Evolutionary conservation across 2,888 invertebrate species (phyloP), one percentile per base, ranked within the genome.

Genomic region (Carpatolechia fugitivella): DNA sequence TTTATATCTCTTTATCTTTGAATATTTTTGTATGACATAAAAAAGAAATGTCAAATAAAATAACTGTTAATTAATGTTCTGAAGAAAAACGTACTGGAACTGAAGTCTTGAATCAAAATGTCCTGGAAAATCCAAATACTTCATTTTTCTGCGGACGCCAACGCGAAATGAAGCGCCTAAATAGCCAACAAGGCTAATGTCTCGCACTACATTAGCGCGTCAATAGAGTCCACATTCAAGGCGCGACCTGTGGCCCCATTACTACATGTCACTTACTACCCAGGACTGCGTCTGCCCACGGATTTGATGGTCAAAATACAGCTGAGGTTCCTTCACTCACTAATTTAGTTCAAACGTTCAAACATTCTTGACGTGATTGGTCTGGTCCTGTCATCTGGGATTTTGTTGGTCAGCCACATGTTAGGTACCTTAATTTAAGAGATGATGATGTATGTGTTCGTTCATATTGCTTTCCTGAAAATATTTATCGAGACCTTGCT

Each of bases 111-210:
- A n/a, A n/a, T n/a, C n/a, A n/a, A n/a, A n/a, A n/a, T n/a, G n/a
- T n/a, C n/a, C n/a, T n/a, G n/a, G n/a, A n/a, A n/a, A n/a, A 24
- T n/a, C 33, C 11, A 33, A 33, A 33, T 33, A 8, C 11, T 33
- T 8, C n/a, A 20, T 11, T 44, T 13, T 20, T 44, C 20, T 24
- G 44, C 44, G 18, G 18, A 41, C 36, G 40, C 44, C 20, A 33
- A 40, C 40, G 48, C 48, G 30, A 31, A 31, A 8, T 48, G 48
- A 11, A 40, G 29, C 13, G 11, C 48, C 48, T 85, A 81, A 85
- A 82, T 78, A 80, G 81, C 81, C 66, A 70, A 76, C 88, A 82
- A 86, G 85, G 84, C 79, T 85, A 82, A 83, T 81, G 76, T 76
- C 74, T 76, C 71, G 75, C 78, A 74, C 70, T 70, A 70, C 69